Conservation (phyloP, 2,797 vertebrate genomes). For the Nyctibius grandis region DNA sequence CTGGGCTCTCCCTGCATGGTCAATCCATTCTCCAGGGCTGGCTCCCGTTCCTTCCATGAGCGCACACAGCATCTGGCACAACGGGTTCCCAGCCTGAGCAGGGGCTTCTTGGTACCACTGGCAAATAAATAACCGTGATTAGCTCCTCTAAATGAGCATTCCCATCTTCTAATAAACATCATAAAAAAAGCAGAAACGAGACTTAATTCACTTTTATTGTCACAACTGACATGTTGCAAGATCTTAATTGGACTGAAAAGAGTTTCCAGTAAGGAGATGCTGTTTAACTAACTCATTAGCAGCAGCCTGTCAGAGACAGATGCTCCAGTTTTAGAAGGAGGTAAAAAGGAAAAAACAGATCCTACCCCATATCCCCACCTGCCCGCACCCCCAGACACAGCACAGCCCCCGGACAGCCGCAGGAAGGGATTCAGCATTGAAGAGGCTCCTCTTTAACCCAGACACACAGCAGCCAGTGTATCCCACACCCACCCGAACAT, state of each 20-base stretch:
- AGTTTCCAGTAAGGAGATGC: conserved; percentile 72
- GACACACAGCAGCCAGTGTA: not conserved
- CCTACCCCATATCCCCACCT: not conserved
- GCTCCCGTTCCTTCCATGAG: not conserved
- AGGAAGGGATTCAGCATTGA: not conserved
- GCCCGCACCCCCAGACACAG: not conserved
- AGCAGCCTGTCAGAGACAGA: conserved; percentile 59
- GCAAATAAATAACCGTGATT: conserved; percentile 44
- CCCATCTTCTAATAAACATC: conserved; percentile 72
- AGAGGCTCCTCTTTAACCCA: not conserved
- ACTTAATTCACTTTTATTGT: conserved; percentile 76
- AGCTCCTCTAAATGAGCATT: conserved; percentile 62
- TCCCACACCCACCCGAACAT: not conserved
- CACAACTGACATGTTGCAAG: conserved; percentile 65
- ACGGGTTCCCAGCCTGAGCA: not conserved
- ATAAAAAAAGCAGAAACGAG: conserved; percentile 72
- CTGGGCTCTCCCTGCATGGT: rapidly evolving
- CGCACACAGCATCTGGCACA: not conserved
- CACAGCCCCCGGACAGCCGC: not conserved
- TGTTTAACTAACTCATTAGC: conserved; percentile 74
- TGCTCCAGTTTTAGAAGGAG: not conserved
- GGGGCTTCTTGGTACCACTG: not conserved
- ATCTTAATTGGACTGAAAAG: conserved; percentile 76
- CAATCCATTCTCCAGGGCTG: not conserved
- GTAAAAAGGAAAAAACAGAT: not conserved